Conservation (phyloP, 1,140 invertebrate genomes). For the Carposina sasakii region DNA sequence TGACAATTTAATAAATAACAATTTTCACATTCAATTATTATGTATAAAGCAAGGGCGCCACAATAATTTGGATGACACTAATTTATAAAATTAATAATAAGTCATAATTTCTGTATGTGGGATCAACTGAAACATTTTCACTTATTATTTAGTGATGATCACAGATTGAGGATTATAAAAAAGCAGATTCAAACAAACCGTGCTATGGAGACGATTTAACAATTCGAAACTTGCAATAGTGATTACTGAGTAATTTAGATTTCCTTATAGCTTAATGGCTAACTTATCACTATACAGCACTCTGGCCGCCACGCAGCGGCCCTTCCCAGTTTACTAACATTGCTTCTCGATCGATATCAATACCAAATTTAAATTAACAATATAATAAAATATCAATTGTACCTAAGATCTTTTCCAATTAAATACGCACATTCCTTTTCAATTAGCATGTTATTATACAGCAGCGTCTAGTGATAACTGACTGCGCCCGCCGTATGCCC, state of each 20-base stretch:
- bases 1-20: constrained; percentile 68
- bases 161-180: constrained; percentile 71
- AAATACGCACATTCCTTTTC: constrained; percentile 63
- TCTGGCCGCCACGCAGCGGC: constrained; percentile 45
- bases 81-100: too few species aligned
- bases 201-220: constrained; percentile 68
- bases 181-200: constrained; percentile 68
- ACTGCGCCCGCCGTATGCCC: constrained; percentile 22
- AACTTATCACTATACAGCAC: constrained; percentile 66
- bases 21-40: constrained; percentile 52
- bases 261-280: constrained; percentile 66
- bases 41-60: constrained; percentile 58
- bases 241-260: constrained; percentile 69
- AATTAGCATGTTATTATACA: constrained; percentile 59
- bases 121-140: constrained; percentile 58
- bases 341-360: constrained; percentile 68
- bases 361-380: constrained; percentile 71
- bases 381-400: constrained; percentile 72
- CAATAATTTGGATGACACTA: constrained; percentile 53
- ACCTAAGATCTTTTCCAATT: constrained; percentile 69
- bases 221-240: constrained; percentile 66
- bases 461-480: constrained; percentile 31
- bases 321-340: constrained; percentile 50
- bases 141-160: constrained; percentile 69
- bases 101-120: constrained; percentile 46